Percentiles rank a stretch among this genome's conserved stretches.
These are phyloP conservation scores for Caradrina clavipalpis DNA, from an alignment of 2,888 invertebrate species.

Conservation along the genomic window DNA sequence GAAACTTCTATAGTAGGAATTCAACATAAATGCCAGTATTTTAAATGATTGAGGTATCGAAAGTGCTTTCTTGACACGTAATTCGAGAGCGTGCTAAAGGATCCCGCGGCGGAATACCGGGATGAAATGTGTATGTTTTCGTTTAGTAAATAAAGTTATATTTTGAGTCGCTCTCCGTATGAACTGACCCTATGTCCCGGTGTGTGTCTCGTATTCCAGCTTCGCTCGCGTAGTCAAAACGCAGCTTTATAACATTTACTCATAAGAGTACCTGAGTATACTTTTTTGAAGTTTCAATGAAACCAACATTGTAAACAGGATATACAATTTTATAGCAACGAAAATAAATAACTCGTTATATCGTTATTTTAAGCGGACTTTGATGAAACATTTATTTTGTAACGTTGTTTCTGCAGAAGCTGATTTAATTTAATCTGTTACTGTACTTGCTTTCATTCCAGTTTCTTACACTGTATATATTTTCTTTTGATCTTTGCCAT, in stretches of 20 bases:
- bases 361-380: constrained; percentile 38
- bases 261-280: constrained; percentile 3
- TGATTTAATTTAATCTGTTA: not conserved
- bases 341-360: constrained; percentile 53
- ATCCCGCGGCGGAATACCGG: too few species aligned
- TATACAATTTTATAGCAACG: constrained; percentile 40
- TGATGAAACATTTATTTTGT: constrained; percentile 47
- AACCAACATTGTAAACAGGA: constrained; percentile 51
- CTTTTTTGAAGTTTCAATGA: constrained; percentile 43
- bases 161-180: too few species aligned
- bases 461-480: not conserved
- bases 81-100: too few species aligned
- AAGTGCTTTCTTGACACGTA: too few species aligned
- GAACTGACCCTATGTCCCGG: too few species aligned
- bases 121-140: too few species aligned
- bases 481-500: constrained; percentile 28
- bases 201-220: not conserved
- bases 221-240: not conserved
- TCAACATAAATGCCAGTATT: too few species aligned
- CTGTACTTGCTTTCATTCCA: not conserved
- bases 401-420: constrained; percentile 31
- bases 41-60: too few species aligned
- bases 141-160: too few species aligned
- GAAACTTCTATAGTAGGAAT: too few species aligned
- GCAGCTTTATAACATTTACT: constrained; percentile 8